Conservation (phyloP, 2,113 vertebrate genomes). For the Glaucomys volans region DNA sequence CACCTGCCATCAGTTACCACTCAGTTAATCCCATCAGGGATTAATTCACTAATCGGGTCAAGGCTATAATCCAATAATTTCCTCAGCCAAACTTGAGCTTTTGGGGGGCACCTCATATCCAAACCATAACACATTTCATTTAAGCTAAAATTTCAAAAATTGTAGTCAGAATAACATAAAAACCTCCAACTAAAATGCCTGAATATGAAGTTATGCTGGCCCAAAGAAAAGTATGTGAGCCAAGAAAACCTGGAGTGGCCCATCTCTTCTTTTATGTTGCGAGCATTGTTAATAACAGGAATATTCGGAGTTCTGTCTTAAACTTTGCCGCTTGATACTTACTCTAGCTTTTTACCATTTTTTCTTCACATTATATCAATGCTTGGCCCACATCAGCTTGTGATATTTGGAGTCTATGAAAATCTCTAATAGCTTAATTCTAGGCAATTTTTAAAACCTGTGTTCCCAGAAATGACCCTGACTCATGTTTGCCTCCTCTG, state of each 20-base stretch:
- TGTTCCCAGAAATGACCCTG: slow-evolving; percentile 12
- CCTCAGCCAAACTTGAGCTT: no score
- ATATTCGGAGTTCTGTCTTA: not conserved
- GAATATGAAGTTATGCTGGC: not conserved
- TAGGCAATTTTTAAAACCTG: slow-evolving; percentile 43
- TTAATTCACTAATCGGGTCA: no score
- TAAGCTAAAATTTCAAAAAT: slow-evolving; percentile 5
- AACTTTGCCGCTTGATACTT: not conserved
- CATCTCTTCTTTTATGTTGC: not conserved
- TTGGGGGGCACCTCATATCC: no score
- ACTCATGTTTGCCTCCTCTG: not conserved
- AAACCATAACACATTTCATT: not conserved
- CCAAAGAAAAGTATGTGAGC: not conserved
- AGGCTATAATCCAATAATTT: no score
- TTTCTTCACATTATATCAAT: not conserved
- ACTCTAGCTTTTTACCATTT: not conserved
- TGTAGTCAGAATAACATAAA: not conserved
- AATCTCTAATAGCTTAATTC: not conserved
- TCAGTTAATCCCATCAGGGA: no score
- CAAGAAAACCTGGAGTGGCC: not conserved
- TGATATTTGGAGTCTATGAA: not conserved
- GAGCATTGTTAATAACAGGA: not conserved
- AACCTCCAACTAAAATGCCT: not conserved
- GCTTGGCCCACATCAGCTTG: not conserved
- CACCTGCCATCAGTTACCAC: no score